Conservation (phyloP, 1,140 invertebrate species). For the Drosophila oshimai region DNA sequence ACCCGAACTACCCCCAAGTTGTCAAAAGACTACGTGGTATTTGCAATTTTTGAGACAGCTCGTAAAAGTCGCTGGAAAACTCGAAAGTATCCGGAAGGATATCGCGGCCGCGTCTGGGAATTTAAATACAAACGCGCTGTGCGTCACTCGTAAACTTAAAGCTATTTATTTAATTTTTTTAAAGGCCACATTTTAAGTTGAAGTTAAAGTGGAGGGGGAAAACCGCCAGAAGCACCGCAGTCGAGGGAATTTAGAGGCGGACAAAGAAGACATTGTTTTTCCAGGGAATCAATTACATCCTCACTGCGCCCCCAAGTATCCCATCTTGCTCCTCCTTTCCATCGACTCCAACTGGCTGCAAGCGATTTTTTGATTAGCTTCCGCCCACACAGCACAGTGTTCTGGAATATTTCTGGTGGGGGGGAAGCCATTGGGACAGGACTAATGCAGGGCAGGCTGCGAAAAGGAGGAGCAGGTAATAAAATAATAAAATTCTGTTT, state of each 20-base stretch:
- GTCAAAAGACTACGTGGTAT: conserved; percentile 1
- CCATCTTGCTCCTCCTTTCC: not conserved
- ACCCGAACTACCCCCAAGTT: conserved; percentile 7
- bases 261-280: conserved; percentile 52
- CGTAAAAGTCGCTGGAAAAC: conserved; percentile 28
- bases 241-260: not conserved
- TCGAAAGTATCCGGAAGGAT: conserved; percentile 24
- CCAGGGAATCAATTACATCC: conserved; percentile 62
- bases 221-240: conserved; percentile 10
- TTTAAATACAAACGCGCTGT: conserved; percentile 51
- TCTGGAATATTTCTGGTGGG: not conserved
- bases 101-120: conserved; percentile 23
- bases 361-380: conserved; percentile 76
- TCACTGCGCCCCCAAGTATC: conserved; percentile 32
- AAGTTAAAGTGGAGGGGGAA: not conserved
- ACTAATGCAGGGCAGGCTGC: conserved; percentile 34
- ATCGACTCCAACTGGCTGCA: conserved; percentile 38
- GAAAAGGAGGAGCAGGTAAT: conserved; percentile 56
- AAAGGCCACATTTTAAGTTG: conserved; percentile 40
- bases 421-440: not conserved
- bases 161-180: conserved; percentile 61
- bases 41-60: conserved; percentile 35
- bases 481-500: conserved; percentile 70
- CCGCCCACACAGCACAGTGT: conserved; percentile 34
- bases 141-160: conserved; percentile 70